Evolutionary conservation across 2,113 vertebrate species (phyloP).

Genomic region (Chaetodon trifascialis): DNA sequence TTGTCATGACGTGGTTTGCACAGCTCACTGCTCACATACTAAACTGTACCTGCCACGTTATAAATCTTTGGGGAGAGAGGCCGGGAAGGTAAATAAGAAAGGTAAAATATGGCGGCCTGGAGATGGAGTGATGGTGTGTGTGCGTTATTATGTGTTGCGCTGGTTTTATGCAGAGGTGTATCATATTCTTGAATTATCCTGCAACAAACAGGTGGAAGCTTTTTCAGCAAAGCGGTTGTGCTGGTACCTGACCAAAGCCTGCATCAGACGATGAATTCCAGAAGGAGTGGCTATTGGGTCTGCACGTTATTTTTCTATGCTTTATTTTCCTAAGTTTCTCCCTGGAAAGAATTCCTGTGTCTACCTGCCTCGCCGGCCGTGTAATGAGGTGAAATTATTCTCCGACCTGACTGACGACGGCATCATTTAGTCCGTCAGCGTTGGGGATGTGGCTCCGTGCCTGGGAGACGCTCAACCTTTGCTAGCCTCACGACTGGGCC

Average conservation of each 20-base stretch:
- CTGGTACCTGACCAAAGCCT: constrained; percentile 19
- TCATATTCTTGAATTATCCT: constrained; percentile 68
- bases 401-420: constrained; percentile 71
- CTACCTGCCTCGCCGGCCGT: constrained; percentile 86
- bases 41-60: constrained; percentile 80
- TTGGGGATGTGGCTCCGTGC: constrained; percentile 83
- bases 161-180: constrained; percentile 61
- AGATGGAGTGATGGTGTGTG: constrained; percentile 38
- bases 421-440: constrained; percentile 52
- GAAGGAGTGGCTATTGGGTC: constrained; percentile 36
- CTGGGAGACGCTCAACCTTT: constrained; percentile 75
- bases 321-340: constrained; percentile 78
- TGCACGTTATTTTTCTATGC: constrained; percentile 61
- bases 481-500: constrained; percentile 59
- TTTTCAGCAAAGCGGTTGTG: constrained; percentile 12
- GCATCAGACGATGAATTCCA: constrained; percentile 39
- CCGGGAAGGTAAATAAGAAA: constrained; percentile 71
- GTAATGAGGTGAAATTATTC: constrained; percentile 95
- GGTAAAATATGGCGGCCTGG: constrained; percentile 63
- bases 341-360: constrained; percentile 89
- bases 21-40: constrained; percentile 83
- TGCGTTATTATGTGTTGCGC: constrained; percentile 54
- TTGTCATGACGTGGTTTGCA: constrained; percentile 84
- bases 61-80: constrained; percentile 76
- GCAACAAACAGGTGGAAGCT: constrained; percentile 68